Base-by-base conservation (phyloP, 1,140 invertebrate species). In the Druon quercuslanigerum region DNA sequence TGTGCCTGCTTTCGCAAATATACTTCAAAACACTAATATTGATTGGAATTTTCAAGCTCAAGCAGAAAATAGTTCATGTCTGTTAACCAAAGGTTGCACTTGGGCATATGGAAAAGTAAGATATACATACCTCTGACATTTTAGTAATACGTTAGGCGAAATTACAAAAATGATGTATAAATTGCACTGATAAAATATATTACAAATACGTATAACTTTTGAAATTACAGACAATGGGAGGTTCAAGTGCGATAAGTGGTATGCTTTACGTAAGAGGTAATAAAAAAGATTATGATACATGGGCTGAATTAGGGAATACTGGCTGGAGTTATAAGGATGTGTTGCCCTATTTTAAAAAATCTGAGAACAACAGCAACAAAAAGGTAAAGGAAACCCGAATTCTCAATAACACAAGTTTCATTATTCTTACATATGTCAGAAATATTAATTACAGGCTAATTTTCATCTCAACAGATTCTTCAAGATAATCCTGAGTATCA, bases 181-280 rank as follows among this genome's bases (percentile, higher is more conserved):
- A 5, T 46, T 9, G 0, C 4, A 46, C 40, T 46, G 9, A 9
- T 46, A 46, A 46, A 8, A 46, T 25, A 57, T 40, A 13, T 33
- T 60, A 14, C 33, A 40, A 66, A 66, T 33, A 25, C 8, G n/a
- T 13, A 11, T 3, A n/a, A 66, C 1, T 13, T 57, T 40, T 12
- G n/a, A 46, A 46, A 46, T 5, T 46, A 40, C n/a, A 66, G 60
- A 33, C 40, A 16, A 66, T 66, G 60, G 60, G 60, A n/a, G 60
- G 60, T 40, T n/a, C 60, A n/a, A 66, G 60, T 66, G 33, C 60
- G 6, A 66, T 66, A 66, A 66, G 40, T 40, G 93, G 92, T 33
- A 94, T 96, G 94, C 93, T 94, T 51, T 96, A 95, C 85, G 92
- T 94, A 0, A 86, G 95, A 76, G 95, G 94, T 0, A 93, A 95